These are phyloP conservation scores for Volucella bombylans DNA, from an alignment of 2,888 invertebrate genomes.

Conservation along the genomic window DNA sequence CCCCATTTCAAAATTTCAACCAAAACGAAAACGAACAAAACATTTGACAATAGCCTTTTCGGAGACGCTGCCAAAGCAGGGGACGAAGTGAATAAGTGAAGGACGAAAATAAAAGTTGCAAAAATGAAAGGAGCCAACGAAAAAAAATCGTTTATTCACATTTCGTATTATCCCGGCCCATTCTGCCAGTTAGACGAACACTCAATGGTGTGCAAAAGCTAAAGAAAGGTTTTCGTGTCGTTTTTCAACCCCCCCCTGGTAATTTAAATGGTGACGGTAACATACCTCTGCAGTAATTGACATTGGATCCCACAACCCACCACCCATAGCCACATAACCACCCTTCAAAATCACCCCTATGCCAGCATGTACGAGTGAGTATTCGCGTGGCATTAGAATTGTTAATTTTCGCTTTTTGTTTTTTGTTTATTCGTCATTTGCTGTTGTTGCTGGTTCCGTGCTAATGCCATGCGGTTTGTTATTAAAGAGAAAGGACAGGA, in stretches of 20 bases:
- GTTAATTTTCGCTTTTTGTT: slow-evolving; percentile 58
- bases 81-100: slow-evolving; percentile 4
- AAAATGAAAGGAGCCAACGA: slow-evolving; percentile 4
- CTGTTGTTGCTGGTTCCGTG: not conserved
- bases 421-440: too few species aligned
- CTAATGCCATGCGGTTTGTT: slow-evolving; percentile 58
- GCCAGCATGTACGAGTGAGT: slow-evolving; percentile 2
- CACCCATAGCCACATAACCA: too few species aligned
- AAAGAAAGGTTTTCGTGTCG: slow-evolving; percentile 9
- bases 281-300: slow-evolving; percentile 56
- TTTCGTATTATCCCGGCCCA: slow-evolving; percentile 41
- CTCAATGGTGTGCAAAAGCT: slow-evolving; percentile 56
- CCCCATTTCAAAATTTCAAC: slow-evolving; percentile 25
- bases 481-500: slow-evolving; percentile 47
- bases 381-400: slow-evolving; percentile 66
- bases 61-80: slow-evolving; percentile 21
- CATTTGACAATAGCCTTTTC: slow-evolving; percentile 58
- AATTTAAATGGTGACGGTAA: slow-evolving; percentile 6
- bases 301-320: slow-evolving; percentile 68
- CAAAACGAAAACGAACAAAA: slow-evolving; percentile 62
- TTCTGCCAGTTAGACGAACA: slow-evolving; percentile 56
- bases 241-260: slow-evolving; percentile 17
- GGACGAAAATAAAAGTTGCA: not conserved
- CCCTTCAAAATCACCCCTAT: too few species aligned
- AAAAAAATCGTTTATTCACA: slow-evolving; percentile 60